phyloP scores from a whole-genome alignment of 2,797 vertebrate genomes.

The Morelia viridis region DNA sequence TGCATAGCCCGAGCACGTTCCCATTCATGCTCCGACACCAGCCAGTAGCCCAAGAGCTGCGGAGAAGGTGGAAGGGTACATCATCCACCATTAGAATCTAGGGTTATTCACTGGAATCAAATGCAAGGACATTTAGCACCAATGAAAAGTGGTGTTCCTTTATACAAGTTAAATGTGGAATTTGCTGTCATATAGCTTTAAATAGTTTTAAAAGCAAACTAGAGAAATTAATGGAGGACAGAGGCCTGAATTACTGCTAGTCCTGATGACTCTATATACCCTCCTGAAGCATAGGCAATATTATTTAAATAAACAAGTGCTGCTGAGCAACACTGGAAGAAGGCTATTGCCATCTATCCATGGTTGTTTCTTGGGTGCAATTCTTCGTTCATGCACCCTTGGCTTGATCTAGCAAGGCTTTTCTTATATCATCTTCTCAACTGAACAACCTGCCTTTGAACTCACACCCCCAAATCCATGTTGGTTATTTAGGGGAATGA shows the following conservation, averaged over 20 bases:
- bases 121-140: background rate
- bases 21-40: constrained; percentile 7
- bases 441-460: too few species aligned
- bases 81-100: background rate
- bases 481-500: too few species aligned
- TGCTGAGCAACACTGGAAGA: too few species aligned
- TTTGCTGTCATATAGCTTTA: background rate
- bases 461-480: too few species aligned
- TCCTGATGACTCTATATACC: background rate
- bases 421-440: too few species aligned
- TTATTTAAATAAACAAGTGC: background rate
- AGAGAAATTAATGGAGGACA: background rate
- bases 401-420: too few species aligned
- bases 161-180: background rate
- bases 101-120: background rate
- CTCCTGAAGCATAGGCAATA: background rate
- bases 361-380: too few species aligned
- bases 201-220: background rate
- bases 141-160: background rate
- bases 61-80: background rate
- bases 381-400: too few species aligned
- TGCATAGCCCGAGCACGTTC: constrained; percentile 8
- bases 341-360: too few species aligned
- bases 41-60: constrained; percentile 22
- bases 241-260: background rate